These are phyloP conservation scores for Hirundichthys speculiger DNA, from an alignment of 2,113 vertebrate genomes.

Conservation along the genomic window DNA sequence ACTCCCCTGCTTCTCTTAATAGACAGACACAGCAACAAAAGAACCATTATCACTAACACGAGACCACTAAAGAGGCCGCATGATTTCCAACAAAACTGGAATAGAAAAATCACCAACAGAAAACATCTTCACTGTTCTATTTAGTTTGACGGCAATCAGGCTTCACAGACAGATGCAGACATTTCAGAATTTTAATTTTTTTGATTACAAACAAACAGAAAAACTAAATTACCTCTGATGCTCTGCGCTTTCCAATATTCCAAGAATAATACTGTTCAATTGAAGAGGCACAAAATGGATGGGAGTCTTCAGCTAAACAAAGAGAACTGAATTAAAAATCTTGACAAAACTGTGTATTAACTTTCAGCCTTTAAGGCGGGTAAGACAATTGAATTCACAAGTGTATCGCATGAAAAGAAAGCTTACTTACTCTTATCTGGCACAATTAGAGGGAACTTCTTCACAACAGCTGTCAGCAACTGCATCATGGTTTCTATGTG, in stretches of 20 bases:
- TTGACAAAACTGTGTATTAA: neutral
- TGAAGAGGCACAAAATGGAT: conserved; percentile 92
- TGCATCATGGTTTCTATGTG: conserved; percentile 94
- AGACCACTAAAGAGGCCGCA: no score
- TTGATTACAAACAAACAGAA: neutral
- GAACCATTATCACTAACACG: no score
- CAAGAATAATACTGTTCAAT: conserved; percentile 95
- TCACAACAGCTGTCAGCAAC: conserved; percentile 92
- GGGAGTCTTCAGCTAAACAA: conserved; percentile 86
- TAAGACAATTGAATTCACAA: neutral
- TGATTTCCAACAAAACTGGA: no score
- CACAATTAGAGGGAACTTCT: conserved; percentile 93
- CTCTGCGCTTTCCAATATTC: conserved; percentile 97
- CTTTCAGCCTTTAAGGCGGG: neutral
- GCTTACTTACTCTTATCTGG: conserved; percentile 89
- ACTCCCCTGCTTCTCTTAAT: no score
- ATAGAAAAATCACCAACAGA: no score
- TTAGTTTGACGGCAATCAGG: neutral
- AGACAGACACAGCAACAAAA: no score
- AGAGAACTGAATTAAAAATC: conserved; percentile 12
- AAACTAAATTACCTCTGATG: conserved; percentile 87
- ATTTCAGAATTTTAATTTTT: neutral
- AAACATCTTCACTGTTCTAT: no score
- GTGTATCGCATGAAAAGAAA: neutral
- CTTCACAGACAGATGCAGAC: neutral